phyloP scores from a whole-genome alignment of 2,113 vertebrate genomes.

The Sphyrna mokarran region DNA sequence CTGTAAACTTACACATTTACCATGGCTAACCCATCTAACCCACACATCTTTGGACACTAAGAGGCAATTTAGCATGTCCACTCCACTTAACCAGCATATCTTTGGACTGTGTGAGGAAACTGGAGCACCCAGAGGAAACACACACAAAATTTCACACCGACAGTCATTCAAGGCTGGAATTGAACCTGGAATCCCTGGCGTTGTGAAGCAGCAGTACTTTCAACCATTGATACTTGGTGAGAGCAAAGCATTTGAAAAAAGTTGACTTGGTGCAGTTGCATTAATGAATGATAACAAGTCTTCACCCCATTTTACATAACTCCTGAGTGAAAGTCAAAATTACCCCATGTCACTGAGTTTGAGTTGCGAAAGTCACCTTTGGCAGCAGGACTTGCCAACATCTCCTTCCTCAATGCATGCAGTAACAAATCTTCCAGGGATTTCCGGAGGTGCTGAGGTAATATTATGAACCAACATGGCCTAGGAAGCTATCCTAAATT shows the following conservation, averaged over 20 bases:
- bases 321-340: background rate
- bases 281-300: background rate
- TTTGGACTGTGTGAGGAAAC: too few species aligned
- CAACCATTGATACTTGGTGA: too few species aligned
- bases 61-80: too few species aligned
- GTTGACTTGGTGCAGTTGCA: background rate
- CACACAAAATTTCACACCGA: too few species aligned
- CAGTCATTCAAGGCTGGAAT: too few species aligned
- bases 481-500: conserved; percentile 5
- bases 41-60: too few species aligned
- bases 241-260: background rate
- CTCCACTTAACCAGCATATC: too few species aligned
- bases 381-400: background rate
- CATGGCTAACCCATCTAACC: too few species aligned
- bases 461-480: background rate
- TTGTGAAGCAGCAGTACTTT: too few species aligned
- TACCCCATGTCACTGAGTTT: background rate
- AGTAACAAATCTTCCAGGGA: background rate
- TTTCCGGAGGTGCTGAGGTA: background rate
- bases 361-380: background rate
- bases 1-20: too few species aligned
- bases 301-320: background rate
- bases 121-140: too few species aligned
- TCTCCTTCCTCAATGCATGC: background rate
- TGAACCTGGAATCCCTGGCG: too few species aligned